phyloP scores from a whole-genome alignment of 2,797 vertebrate genomes.

The Sarcoramphus papa region DNA sequence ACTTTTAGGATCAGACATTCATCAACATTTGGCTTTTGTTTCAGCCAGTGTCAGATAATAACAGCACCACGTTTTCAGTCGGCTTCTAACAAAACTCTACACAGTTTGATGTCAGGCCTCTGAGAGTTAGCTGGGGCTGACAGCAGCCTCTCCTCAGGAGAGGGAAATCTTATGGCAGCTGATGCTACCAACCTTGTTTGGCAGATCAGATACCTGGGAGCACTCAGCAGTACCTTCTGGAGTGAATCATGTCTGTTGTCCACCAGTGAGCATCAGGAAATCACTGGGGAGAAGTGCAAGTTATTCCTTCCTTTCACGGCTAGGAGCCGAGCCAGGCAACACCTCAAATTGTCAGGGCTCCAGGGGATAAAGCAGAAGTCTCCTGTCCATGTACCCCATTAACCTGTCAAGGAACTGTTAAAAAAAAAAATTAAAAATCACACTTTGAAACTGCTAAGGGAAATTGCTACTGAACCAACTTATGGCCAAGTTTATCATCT shows the following conservation, averaged over 20 bases:
- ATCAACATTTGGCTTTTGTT: slow-evolving; percentile 66
- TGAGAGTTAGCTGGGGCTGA: background rate
- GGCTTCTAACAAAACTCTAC: background rate
- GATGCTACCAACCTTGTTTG: background rate
- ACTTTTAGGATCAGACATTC: slow-evolving; percentile 66
- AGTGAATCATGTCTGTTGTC: background rate
- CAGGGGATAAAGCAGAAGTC: slow-evolving; percentile 18
- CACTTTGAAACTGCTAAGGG: background rate
- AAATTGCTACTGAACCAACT: slow-evolving; percentile 16
- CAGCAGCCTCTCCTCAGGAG: background rate
- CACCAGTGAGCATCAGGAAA: background rate
- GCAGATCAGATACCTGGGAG: background rate
- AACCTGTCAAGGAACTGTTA: background rate
- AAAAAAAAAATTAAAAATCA: background rate
- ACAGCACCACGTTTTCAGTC: slow-evolving; percentile 40
- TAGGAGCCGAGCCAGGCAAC: slow-evolving; percentile 22
- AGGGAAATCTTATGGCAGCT: background rate
- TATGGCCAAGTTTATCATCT: background rate
- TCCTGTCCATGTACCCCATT: background rate
- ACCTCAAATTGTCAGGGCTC: background rate
- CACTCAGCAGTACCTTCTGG: background rate
- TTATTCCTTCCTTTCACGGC: background rate
- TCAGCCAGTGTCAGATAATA: slow-evolving; percentile 59
- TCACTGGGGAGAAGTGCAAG: background rate
- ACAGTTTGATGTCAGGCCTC: background rate